Base-by-base conservation (phyloP, 1,140 invertebrate species). In the Hermetia illucens region DNA sequence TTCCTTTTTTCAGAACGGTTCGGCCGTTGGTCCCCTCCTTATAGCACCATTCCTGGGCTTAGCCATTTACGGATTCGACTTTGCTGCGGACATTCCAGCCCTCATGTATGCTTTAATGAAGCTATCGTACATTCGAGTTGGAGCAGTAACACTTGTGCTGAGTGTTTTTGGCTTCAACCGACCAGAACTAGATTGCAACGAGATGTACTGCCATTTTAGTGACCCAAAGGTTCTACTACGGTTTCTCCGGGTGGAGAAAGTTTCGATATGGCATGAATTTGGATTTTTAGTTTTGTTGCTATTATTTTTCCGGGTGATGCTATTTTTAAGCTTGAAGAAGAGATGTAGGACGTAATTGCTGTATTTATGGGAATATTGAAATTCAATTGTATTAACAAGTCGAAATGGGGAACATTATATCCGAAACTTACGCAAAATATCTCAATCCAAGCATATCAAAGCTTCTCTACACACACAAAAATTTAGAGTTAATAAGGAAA, bases 41-140 rank as follows among this genome's bases (percentile, higher is more conserved):
- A 70, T 76, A 15, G 74, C 73, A 1, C 72, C 73, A 0, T 68
- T 75, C 34, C 66, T 77, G 24, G 73, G 74, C 2, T 53, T 77
- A 9, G 74, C 71, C 1, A 69, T 75, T 21, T 76, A 76, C 45
- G 74, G 74, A 0, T 76, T 76, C 43, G 74, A 77, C 51, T 76
- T 76, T 59, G 74, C 74, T 0, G 61, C 67, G 18, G 59, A 65
- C 19, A 72, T 77, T 15, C 64, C 72, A 0, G 54, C 62, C 16
- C 44, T 64, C 9, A 73, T 76, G 67, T 65, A 69, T 40, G 48
- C 70, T 2, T 38, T 74, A 1, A 72, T 77, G 68, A 74, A 72
- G 47, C 63, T 65, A 2, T 74, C 71, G 22, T 76, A 74, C 52
- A 62, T 77, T 21, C 59, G 74, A 13, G 70, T 71, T 34, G 72